phyloP scores from a whole-genome alignment of 30 jellyfish, hydroid and myxozoan genomes.

The Cassiopea xamachana region DNA sequence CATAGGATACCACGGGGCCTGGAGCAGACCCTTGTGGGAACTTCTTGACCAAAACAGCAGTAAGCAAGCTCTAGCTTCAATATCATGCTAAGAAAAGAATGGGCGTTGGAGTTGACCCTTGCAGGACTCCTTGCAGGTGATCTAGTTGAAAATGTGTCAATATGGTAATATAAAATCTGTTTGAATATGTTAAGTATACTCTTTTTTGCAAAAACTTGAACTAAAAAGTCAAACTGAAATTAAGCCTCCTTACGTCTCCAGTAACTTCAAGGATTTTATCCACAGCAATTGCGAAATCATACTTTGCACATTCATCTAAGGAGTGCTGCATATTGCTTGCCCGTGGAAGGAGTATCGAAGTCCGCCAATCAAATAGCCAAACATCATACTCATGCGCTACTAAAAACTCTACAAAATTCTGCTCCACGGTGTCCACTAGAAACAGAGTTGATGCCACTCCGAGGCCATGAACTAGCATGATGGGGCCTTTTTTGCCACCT shows the following conservation, averaged over 20 bases:
- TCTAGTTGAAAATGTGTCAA: too few species aligned
- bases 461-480: slow-evolving; percentile 63
- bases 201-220: neutral
- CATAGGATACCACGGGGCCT: too few species aligned
- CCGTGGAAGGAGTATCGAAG: slow-evolving; percentile 54
- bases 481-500: slow-evolving; percentile 79
- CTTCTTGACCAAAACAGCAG: too few species aligned
- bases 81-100: too few species aligned
- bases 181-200: too few species aligned
- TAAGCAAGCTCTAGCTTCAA: too few species aligned
- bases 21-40: too few species aligned
- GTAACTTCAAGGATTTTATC: slow-evolving; percentile 56
- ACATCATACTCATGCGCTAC: slow-evolving; percentile 53
- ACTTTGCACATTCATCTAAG: slow-evolving; percentile 55
- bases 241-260: slow-evolving; percentile 11
- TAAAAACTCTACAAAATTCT: slow-evolving; percentile 63
- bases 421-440: slow-evolving; percentile 57
- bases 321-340: slow-evolving; percentile 28
- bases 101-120: too few species aligned
- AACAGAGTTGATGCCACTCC: slow-evolving; percentile 57
- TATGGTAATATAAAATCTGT: too few species aligned
- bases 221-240: neutral
- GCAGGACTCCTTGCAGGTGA: too few species aligned
- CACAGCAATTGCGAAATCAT: slow-evolving; percentile 64
- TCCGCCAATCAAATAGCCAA: slow-evolving; percentile 69